Evolutionary conservation across 2,888 invertebrate genomes (phyloP).

Genomic region (Thalpophila matura): DNA sequence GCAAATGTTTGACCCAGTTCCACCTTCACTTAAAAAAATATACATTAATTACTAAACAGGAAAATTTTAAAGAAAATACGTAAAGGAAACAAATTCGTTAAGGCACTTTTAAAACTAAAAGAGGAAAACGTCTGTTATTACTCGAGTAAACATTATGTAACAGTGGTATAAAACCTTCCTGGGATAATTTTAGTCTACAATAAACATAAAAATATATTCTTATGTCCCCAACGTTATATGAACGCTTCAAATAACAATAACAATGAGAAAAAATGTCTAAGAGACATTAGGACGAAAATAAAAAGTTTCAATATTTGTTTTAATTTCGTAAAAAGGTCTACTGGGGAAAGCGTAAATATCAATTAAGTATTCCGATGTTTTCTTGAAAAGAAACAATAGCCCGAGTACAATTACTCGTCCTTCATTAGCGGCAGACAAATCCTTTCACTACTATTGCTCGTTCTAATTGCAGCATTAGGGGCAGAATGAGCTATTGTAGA

Average conservation of each 20-base stretch:
- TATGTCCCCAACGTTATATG: conserved; percentile 47
- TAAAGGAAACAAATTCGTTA: conserved; percentile 35
- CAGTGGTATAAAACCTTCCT: conserved; percentile 44
- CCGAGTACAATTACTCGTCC: conserved; percentile 77
- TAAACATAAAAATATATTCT: conserved; percentile 54
- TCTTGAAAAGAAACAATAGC: conserved; percentile 71
- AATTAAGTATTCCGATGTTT: conserved; percentile 76
- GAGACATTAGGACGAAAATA: conserved; percentile 55
- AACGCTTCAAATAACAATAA: conserved; percentile 56
- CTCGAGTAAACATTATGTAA: conserved; percentile 41
- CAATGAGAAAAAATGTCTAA: conserved; percentile 53
- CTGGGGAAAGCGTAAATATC: conserved; percentile 73
- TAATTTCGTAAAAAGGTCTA: conserved; percentile 73
- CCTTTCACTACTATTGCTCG: conserved; percentile 81
- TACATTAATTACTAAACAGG: conserved; percentile 22
- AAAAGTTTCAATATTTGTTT: conserved; percentile 71
- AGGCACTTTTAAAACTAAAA: conserved; percentile 46
- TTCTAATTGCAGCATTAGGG: conserved; percentile 86
- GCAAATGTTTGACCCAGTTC: conserved; percentile 43
- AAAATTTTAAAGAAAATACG: conserved; percentile 20
- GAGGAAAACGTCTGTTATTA: conserved; percentile 51
- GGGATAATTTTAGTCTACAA: conserved; percentile 48
- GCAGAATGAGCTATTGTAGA: conserved; percentile 83
- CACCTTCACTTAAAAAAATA: conserved; percentile 12
- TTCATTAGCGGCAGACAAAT: conserved; percentile 87